Evolutionary conservation across 2,797 vertebrate genomes (phyloP).

Genomic region (Falco naumanni): DNA sequence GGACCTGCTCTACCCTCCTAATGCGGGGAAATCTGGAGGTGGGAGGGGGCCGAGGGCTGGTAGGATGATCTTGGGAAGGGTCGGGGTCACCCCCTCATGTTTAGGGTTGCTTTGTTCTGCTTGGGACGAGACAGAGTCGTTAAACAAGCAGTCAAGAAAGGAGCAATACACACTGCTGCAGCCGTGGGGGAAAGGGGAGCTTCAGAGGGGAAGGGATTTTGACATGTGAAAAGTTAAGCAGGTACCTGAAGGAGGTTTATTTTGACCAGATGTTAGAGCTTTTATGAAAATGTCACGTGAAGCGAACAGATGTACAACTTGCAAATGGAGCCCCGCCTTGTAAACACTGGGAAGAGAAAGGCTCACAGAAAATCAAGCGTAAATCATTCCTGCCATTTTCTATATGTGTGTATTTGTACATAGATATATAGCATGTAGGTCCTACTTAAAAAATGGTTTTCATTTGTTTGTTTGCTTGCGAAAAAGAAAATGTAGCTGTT

Average conservation of each 20-base stretch:
- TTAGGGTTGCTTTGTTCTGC: constrained; percentile 17
- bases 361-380: constrained; percentile 60
- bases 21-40: background rate
- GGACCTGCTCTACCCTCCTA: background rate
- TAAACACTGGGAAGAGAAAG: constrained; percentile 74
- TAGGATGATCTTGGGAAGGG: background rate
- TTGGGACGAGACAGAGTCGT: background rate
- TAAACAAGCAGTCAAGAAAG: constrained; percentile 14
- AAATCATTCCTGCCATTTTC: constrained; percentile 27
- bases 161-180: background rate
- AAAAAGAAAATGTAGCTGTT: background rate
- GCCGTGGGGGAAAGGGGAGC: background rate
- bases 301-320: constrained; percentile 91
- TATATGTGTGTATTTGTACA: background rate
- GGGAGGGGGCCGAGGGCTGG: background rate
- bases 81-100: background rate
- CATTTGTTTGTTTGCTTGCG: background rate
- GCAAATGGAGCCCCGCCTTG: constrained; percentile 79
- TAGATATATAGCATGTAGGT: background rate
- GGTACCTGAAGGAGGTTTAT: constrained; percentile 91
- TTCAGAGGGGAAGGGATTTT: constrained; percentile 71
- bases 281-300: constrained; percentile 90
- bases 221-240: constrained; percentile 87
- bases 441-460: background rate
- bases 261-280: constrained; percentile 94